Evolutionary conservation across 1,140 invertebrate species (phyloP), one percentile per base, ranked within the genome.

Genomic region (Conus betulinus): DNA sequence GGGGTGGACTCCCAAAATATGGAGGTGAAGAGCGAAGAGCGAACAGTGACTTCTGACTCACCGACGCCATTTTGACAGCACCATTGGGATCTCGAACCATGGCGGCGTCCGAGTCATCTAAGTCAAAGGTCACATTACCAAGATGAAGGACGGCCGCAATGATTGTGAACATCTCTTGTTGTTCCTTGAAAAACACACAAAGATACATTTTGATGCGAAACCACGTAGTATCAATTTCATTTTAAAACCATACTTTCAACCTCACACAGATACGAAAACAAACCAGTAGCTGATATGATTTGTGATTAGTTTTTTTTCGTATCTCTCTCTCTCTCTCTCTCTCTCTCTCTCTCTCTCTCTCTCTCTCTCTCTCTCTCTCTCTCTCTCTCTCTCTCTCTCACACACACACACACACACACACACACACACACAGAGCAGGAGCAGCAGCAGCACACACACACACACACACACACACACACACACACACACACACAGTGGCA

Each of bases 81-180:
- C 90, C 90, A 89, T 90, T 90, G 74, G 91, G 76, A 74, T 91
- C 88, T 17, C 81, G 83, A 5, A 89, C 82, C 10, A 87, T 63
- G 55, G 92, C 91, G 25, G 91, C 93, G 78, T 94, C 94, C 74
- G 91, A 81, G 83, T 94, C 94, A 89, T 94, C 91, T 53, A 91
- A 89, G 8, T 89, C 90, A 90, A 95, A 95, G 17, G 89, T 87
- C 27, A 94, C 88, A 79, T 95, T 94, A 5, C 94, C 94, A 86
- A 95, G 90, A 82, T 94, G 91, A 53, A 95, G 91, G 51, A 95
- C 91, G 89, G 92, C 91, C 15, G 94, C 91, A 84, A 95, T 90
- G 53, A 94, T 91, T 51, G 90, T 90, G 88, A 95, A 95, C 87
- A 95, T 89, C 52, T 93, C 91, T 39, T 91, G 86, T 91, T 95